A percentile compares a stretch with the other conserved stretches of the same genome.
These are phyloP conservation scores for Drosophila arizonae DNA, from an alignment of 1,140 invertebrate species.

Conservation along the genomic window DNA sequence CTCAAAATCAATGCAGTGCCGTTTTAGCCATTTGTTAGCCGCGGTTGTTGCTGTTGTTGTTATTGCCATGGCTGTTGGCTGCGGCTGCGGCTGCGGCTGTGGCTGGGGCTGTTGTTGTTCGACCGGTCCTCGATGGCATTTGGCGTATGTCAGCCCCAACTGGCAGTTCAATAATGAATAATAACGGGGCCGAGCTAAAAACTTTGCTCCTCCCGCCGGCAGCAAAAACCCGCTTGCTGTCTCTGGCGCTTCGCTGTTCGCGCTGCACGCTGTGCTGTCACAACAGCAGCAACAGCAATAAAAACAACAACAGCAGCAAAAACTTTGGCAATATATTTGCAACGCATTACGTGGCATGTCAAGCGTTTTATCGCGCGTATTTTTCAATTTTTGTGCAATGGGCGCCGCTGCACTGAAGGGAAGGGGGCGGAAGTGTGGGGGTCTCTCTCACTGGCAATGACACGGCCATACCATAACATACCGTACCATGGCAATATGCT, in stretches of 20 bases:
- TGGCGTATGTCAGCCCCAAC: slow-evolving; percentile 75
- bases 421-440: slow-evolving; percentile 10
- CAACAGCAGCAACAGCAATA: slow-evolving; percentile 53
- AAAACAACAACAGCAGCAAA: slow-evolving; percentile 35
- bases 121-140: slow-evolving; percentile 57
- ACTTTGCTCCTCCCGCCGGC: slow-evolving; percentile 37
- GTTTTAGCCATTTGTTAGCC: slow-evolving; percentile 38
- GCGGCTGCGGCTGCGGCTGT: background rate
- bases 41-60: background rate
- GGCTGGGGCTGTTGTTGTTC: slow-evolving; percentile 23
- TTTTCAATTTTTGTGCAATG: slow-evolving; percentile 68
- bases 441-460: slow-evolving; percentile 48
- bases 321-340: slow-evolving; percentile 81
- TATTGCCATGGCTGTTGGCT: too few species aligned
- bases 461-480: slow-evolving; percentile 37
- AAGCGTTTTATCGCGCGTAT: slow-evolving; percentile 81
- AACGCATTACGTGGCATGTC: slow-evolving; percentile 81
- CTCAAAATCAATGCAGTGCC: slow-evolving; percentile 59
- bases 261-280: slow-evolving; percentile 65
- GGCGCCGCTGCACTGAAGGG: slow-evolving; percentile 18
- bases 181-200: slow-evolving; percentile 75
- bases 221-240: background rate
- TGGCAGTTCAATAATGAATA: slow-evolving; percentile 81
- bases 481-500: slow-evolving; percentile 63
- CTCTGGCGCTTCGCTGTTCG: slow-evolving; percentile 8